These are phyloP conservation scores for Nemapogon koenigi DNA, from an alignment of 2,888 invertebrate species.

Conservation along the genomic window DNA sequence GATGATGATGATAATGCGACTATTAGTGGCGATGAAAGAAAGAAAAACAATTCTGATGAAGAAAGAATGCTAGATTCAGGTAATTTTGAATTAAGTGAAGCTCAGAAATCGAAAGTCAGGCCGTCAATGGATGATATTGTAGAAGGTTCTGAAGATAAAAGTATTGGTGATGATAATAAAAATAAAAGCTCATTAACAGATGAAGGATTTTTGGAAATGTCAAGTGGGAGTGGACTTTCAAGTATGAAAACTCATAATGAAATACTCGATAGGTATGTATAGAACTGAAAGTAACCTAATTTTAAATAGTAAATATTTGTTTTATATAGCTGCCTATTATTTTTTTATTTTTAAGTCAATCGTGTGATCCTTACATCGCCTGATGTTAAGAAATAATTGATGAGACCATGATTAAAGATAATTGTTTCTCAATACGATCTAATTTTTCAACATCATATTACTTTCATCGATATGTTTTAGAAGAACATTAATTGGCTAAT, in stretches of 20 bases:
- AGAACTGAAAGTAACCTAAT: no score
- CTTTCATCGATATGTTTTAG: no score
- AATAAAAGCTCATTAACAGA: conserved; percentile 35
- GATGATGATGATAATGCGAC: conserved; percentile 13
- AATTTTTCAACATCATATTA: no score
- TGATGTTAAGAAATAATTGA: no score
- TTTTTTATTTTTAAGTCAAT: no score
- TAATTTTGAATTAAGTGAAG: conserved; percentile 46
- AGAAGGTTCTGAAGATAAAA: conserved; percentile 28
- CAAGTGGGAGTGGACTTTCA: conserved; percentile 35
- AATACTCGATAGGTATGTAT: conserved; percentile 31
- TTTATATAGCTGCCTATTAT: no score
- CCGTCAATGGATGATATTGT: conserved; percentile 36
- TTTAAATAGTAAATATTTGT: no score
- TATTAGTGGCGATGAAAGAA: conserved; percentile 24
- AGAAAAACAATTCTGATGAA: conserved; percentile 27
- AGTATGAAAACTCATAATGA: conserved; percentile 29
- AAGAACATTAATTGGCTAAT: no score
- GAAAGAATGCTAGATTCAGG: conserved; percentile 55
- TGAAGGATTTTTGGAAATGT: conserved; percentile 54
- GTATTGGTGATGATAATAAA: conserved; percentile 21
- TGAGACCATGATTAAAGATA: no score
- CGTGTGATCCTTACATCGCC: no score
- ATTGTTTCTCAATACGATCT: no score
- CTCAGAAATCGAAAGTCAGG: conserved; percentile 28